Evolutionary conservation across 2,888 invertebrate species (phyloP), one percentile per base, ranked within the genome.

Genomic region (Cerastoderma edule): DNA sequence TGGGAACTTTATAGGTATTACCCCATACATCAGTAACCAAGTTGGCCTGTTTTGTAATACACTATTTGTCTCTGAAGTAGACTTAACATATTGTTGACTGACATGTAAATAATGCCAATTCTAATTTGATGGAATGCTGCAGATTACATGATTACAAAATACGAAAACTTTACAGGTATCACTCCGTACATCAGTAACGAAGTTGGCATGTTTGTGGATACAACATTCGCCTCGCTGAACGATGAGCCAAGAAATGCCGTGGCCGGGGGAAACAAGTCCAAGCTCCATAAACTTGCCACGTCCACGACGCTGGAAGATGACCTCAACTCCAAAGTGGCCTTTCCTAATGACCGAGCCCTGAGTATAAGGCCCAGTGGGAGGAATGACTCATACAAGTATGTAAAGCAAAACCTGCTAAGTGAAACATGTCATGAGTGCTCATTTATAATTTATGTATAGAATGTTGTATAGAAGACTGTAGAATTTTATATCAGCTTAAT

Each of bases 121-220:
- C 8, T 44, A 44, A 44, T 44, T 8, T 44, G 44, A 44, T 13
- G 19, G 8, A 13, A 8, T 44, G 8, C 8, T 44, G 8, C 44
- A n/a, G n/a, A n/a, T n/a, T n/a, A n/a, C n/a, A n/a, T n/a, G 13
- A 16, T 24, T 28, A 30, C 13, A 57, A 13, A 50, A 32, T 67
- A 24, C 19, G 54, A 27, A 8, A 39, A 24, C 24, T 8, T 73
- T 72, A 10, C 71, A 92, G 93, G 92, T 54, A 86, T 93, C 27
- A 92, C 91, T n/a, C 93, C 93, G 22, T 87, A 89, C 76, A 91
- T 93, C 69, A 88, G 88, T 46, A 92, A 92, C 84, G 92, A 93
- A 78, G 92, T 92, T 44, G 93, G 93, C 4, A 79, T 92, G 85
- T 90, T 85, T 83, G 86, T 89, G 2, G 91, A 92, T 60, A 90